phyloP scores from a whole-genome alignment of 1,140 invertebrate genomes.

The Drosophila sp. region DNA sequence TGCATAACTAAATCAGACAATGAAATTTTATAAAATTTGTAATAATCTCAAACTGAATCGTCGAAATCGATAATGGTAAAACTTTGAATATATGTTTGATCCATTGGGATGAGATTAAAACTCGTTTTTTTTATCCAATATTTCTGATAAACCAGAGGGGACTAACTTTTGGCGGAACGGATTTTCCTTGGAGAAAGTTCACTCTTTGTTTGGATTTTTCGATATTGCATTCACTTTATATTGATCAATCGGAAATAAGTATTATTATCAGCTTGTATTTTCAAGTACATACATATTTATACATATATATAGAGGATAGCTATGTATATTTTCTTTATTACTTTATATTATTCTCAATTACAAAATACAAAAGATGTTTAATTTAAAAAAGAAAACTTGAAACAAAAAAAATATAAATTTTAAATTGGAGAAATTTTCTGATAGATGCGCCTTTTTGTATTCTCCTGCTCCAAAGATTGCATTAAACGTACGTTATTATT shows the following conservation, averaged over 20 bases:
- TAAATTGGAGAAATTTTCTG: constrained; percentile 10
- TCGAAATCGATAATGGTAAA: too few relatives aligned
- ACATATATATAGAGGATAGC: constrained; percentile 24
- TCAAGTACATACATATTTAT: background rate
- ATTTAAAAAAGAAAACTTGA: constrained; percentile 20
- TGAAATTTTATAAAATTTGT: too few relatives aligned
- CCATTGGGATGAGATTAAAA: too few relatives aligned
- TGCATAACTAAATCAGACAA: background rate
- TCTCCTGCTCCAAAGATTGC: background rate
- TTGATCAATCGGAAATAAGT: too few relatives aligned
- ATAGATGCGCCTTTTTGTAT: background rate
- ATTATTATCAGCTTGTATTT: background rate
- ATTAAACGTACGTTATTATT: background rate
- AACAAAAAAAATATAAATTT: background rate
- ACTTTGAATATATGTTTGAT: too few relatives aligned
- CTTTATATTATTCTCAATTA: constrained; percentile 70
- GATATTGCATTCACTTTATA: too few relatives aligned
- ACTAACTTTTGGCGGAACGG: too few relatives aligned
- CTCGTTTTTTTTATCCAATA: too few relatives aligned
- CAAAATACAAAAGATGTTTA: constrained; percentile 42
- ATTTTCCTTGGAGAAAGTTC: too few relatives aligned
- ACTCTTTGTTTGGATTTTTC: too few relatives aligned
- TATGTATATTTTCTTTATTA: constrained; percentile 48
- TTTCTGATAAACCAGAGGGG: too few relatives aligned
- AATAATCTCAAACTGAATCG: too few relatives aligned